Conservation (phyloP, 2,797 vertebrate species). For the Simalia tracyae region DNA sequence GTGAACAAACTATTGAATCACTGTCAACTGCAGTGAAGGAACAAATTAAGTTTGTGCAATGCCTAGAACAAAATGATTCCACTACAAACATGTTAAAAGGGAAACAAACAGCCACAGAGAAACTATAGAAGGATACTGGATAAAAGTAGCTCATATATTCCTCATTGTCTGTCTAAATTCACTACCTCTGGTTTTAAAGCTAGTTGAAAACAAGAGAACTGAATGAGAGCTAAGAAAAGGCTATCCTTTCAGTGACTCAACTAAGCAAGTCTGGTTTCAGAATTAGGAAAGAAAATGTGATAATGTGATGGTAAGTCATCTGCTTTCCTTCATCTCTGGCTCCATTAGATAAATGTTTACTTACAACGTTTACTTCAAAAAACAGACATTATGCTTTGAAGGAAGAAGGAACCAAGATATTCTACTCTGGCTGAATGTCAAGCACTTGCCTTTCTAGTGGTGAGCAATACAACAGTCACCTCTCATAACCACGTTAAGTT, state of each 20-base stretch:
- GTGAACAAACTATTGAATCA: constrained; percentile 45
- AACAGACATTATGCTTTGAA: not conserved
- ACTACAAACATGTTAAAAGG: not conserved
- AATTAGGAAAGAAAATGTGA: not conserved
- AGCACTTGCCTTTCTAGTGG: not conserved
- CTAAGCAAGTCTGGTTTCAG: not conserved
- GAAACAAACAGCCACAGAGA: not conserved
- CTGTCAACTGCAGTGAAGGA: constrained; percentile 64
- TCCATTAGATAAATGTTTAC: not conserved
- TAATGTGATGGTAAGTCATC: not conserved
- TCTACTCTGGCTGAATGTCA: not conserved
- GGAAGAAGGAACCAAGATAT: not conserved
- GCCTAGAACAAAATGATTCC: not conserved
- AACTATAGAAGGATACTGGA: not conserved
- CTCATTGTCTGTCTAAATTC: not conserved
- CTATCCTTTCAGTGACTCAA: not conserved
- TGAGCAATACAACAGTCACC: not conserved
- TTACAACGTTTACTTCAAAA: not conserved
- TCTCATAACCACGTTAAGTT: not conserved
- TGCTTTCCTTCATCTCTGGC: not conserved
- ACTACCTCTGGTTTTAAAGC: not conserved
- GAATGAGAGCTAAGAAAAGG: not conserved
- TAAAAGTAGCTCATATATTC: not conserved
- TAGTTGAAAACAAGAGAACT: not conserved
- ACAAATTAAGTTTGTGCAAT: constrained; percentile 20